A percentile compares a stretch with the other conserved stretches of the same genome.
Evolutionary conservation across 2,113 vertebrate species (phyloP).

Genomic region (Bucco capensis): DNA sequence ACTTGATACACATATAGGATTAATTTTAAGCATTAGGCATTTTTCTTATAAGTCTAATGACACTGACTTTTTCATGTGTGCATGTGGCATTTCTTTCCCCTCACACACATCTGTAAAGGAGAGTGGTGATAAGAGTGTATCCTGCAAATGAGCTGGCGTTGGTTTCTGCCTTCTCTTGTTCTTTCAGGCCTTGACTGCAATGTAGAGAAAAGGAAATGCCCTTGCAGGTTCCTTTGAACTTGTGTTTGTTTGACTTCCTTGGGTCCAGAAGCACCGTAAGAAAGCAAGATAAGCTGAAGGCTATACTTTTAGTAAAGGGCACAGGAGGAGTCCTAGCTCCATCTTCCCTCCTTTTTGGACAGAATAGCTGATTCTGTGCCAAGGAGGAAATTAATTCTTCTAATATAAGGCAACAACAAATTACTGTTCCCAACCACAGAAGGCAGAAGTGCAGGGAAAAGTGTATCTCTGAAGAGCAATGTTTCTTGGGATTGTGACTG

Average conservation of each 20-base stretch:
- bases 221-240: neutral
- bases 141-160: neutral
- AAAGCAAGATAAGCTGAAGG: neutral
- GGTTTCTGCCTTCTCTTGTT: neutral
- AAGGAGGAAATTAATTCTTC: neutral
- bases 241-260: neutral
- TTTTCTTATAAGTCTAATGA: neutral
- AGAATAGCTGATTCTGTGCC: neutral
- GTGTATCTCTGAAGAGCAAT: neutral
- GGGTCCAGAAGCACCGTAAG: neutral
- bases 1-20: neutral
- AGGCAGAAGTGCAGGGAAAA: neutral
- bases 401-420: neutral
- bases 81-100: neutral
- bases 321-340: neutral
- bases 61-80: neutral
- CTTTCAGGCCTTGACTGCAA: neutral
- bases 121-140: neutral
- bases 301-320: neutral
- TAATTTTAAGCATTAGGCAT: neutral
- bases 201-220: neutral
- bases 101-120: neutral
- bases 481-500: constrained; percentile 5
- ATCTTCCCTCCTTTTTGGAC: neutral
- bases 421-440: neutral